Conservation (phyloP, 2,888 invertebrate species). For the Microplitis deprimator region DNA sequence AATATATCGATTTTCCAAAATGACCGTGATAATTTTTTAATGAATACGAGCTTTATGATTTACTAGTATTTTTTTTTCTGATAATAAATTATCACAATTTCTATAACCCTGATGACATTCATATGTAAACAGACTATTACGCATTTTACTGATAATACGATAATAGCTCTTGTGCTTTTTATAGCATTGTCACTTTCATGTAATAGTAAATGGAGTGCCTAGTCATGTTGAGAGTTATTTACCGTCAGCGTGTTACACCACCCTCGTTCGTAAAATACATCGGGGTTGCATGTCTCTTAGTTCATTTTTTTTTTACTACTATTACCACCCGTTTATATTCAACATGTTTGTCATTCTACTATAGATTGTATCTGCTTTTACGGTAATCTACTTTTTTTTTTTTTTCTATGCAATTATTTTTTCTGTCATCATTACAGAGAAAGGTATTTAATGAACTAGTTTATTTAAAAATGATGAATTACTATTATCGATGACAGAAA, state of each 20-base stretch:
- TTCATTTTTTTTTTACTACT: background rate
- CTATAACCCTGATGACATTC: background rate
- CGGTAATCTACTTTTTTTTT: too few relatives aligned
- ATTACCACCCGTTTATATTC: background rate
- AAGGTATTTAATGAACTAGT: slow-evolving; percentile 2
- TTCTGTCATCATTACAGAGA: background rate
- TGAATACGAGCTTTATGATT: too few relatives aligned
- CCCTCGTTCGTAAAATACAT: background rate
- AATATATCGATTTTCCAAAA: too few relatives aligned
- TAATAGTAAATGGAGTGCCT: background rate
- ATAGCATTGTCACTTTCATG: background rate
- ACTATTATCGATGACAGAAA: slow-evolving; percentile 4
- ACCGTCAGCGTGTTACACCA: background rate
- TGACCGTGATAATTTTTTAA: too few relatives aligned
- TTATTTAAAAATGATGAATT: background rate
- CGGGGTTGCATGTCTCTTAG: background rate
- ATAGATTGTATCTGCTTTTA: background rate
- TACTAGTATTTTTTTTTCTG: too few relatives aligned
- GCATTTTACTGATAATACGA: background rate
- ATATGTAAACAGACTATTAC: background rate
- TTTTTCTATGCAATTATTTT: background rate
- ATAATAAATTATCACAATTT: too few relatives aligned
- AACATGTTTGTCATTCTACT: background rate
- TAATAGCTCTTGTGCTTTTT: background rate
- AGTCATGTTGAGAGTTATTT: background rate